Evolutionary conservation across 2,888 invertebrate species (phyloP).

Genomic region (Spisula subtruncata): DNA sequence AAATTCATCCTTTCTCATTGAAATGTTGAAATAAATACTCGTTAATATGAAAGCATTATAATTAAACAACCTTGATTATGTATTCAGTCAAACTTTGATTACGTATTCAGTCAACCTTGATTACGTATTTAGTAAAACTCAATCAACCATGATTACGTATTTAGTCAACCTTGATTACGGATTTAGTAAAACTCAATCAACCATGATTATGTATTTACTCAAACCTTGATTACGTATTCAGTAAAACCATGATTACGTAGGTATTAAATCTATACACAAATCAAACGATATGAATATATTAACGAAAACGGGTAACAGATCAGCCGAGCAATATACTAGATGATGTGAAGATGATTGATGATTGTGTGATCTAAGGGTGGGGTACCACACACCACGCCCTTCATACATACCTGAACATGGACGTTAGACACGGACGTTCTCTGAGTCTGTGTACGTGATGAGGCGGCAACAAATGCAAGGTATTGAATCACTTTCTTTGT

Average conservation of each 20-base stretch:
- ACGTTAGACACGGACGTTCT: slow-evolving; percentile 80
- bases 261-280: slow-evolving; percentile 19
- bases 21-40: slow-evolving; percentile 8
- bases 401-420: slow-evolving; percentile 73
- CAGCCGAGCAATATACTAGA: slow-evolving; percentile 18
- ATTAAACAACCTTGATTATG: background rate
- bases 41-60: background rate
- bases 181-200: background rate
- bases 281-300: slow-evolving; percentile 7
- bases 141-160: slow-evolving; percentile 16
- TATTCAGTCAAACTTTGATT: slow-evolving; percentile 18
- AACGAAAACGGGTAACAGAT: slow-evolving; percentile 10
- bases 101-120: background rate
- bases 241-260: slow-evolving; percentile 14
- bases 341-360: background rate
- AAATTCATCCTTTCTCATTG: slow-evolving; percentile 18
- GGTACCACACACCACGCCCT: slow-evolving; percentile 22
- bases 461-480: slow-evolving; percentile 99
- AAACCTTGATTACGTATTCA: background rate
- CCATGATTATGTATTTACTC: slow-evolving; percentile 8
- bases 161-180: background rate
- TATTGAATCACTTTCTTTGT: slow-evolving; percentile 99
- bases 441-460: slow-evolving; percentile 87
- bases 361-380: background rate
- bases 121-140: background rate